Percentiles rank a stretch among this genome's conserved stretches.
Conservation (phyloP, 2,113 vertebrate genomes). For the Cairina moschata region DNA sequence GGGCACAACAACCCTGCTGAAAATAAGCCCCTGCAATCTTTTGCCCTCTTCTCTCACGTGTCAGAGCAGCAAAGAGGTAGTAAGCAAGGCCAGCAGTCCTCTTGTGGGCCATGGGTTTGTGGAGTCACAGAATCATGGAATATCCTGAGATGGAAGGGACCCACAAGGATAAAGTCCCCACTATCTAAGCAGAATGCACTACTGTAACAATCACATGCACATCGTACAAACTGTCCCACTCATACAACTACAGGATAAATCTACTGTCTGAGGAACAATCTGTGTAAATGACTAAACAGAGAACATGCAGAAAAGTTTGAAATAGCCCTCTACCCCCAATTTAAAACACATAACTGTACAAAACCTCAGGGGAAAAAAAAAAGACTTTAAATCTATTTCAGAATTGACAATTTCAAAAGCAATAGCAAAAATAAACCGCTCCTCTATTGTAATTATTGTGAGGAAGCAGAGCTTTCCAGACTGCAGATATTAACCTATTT, state of each 20-base stretch:
- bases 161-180: too few relatives aligned
- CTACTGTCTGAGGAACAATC: background rate
- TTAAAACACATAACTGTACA: too few relatives aligned
- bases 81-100: background rate
- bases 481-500: background rate
- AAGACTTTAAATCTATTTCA: background rate
- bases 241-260: background rate
- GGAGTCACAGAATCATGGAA: background rate
- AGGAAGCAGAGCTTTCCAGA: background rate
- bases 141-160: too few relatives aligned
- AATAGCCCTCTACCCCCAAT: too few relatives aligned
- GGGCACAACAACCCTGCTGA: background rate
- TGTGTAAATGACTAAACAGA: background rate
- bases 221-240: background rate
- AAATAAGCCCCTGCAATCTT: background rate
- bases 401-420: background rate
- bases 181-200: background rate
- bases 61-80: background rate
- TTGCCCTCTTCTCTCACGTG: accelerated
- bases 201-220: background rate
- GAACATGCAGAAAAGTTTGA: background rate
- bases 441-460: background rate
- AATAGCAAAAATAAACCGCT: background rate
- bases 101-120: too few relatives aligned
- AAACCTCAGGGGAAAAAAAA: too few relatives aligned